Percentiles rank a stretch among this genome's conserved stretches.
phyloP scores from a whole-genome alignment of 2,797 vertebrate species.

The Menidia menidia region DNA sequence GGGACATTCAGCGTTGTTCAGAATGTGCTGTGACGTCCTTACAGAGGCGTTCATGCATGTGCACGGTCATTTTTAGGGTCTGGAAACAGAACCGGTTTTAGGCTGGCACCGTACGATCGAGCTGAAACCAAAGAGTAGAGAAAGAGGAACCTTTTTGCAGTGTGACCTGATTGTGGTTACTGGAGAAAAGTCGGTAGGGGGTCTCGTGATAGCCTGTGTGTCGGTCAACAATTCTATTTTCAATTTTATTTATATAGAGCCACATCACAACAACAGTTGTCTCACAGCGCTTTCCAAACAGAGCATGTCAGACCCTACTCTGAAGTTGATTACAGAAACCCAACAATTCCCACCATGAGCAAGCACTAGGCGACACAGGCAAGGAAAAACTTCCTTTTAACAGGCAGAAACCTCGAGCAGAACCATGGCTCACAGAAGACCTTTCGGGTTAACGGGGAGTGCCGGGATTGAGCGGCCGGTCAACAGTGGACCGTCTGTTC shows the following conservation, averaged over 20 bases:
- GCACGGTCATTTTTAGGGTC: neutral
- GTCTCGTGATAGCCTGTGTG: slow-evolving; percentile 55
- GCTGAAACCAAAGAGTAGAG: neutral
- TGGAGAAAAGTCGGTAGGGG: slow-evolving; percentile 39
- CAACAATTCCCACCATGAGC: no score
- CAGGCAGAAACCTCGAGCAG: no score
- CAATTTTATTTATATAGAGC: no score
- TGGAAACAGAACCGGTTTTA: neutral
- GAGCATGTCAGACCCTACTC: no score
- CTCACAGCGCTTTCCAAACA: no score
- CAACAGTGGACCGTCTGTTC: slow-evolving; percentile 57
- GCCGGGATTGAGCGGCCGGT: slow-evolving; percentile 25
- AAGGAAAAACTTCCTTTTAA: no score
- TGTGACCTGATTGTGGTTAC: slow-evolving; percentile 63
- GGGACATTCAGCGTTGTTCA: no score
- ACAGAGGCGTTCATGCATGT: neutral
- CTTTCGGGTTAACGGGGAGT: slow-evolving; percentile 57
- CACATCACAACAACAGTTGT: no score
- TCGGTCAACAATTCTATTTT: neutral
- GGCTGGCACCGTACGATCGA: neutral
- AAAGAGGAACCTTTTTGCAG: slow-evolving; percentile 17
- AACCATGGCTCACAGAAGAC: neutral
- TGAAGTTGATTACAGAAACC: no score
- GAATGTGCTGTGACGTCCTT: neutral
- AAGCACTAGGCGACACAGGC: no score